phyloP scores from a whole-genome alignment of 2,113 vertebrate species.

The Eretmochelys imbricata region DNA sequence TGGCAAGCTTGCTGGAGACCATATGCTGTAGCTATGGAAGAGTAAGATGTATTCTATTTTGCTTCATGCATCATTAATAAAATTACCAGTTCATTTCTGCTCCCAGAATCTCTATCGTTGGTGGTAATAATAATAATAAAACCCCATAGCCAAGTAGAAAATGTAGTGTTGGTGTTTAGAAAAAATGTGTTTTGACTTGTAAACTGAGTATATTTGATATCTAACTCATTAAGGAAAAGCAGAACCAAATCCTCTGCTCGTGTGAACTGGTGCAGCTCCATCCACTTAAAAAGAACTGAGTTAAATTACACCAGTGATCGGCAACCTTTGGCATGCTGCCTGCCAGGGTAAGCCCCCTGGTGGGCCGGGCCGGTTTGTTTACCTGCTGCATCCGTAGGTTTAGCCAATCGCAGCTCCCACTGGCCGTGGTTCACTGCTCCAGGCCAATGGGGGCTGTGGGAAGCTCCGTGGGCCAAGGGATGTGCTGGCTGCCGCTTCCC shows the following conservation, averaged over 20 bases:
- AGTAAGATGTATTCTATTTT: slow-evolving; percentile 16
- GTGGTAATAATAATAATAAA: neutral
- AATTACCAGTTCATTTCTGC: neutral
- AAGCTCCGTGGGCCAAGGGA: no score
- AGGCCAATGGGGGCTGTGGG: no score
- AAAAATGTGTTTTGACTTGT: neutral
- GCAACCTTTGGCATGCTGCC: no score
- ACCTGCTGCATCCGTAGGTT: no score
- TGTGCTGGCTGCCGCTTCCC: no score
- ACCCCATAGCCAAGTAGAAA: neutral
- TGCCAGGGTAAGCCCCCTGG: no score
- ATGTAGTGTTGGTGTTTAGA: neutral
- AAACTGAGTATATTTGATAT: neutral
- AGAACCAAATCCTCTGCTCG: neutral
- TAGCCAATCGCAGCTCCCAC: no score
- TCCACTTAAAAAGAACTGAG: neutral
- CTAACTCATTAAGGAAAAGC: slow-evolving; percentile 9
- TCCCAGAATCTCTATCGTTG: neutral
- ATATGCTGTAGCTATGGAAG: neutral
- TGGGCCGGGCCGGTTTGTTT: no score
- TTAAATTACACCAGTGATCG: neutral
- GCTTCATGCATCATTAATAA: slow-evolving; percentile 1
- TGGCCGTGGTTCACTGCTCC: no score
- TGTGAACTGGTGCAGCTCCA: neutral
- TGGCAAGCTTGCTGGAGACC: neutral